Base-by-base conservation (phyloP, 2,888 invertebrate genomes). In the Taphrorychus bicolor region DNA sequence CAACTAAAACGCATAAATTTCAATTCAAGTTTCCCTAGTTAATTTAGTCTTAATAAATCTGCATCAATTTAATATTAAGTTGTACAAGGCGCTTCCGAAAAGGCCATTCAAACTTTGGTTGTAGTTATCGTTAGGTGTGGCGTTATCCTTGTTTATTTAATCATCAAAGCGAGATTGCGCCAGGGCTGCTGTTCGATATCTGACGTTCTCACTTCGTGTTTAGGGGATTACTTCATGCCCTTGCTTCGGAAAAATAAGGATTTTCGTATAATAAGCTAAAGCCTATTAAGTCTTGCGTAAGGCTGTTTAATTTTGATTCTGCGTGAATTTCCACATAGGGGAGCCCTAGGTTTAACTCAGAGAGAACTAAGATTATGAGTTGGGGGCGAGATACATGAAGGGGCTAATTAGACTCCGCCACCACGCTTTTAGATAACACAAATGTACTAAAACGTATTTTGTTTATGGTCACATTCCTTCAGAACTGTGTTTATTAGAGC, bases 1-100 rank as follows among this genome's bases (percentile, higher is more conserved):
- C 19, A n/a, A 42, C 57, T 18, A 19, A 14, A 42, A 14, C 41
- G 42, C 42, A 57, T 57, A 57, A 57, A 57, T 57, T 57, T 19
- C 40, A 40, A 57, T 57, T 57, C 22, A 40, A 41, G 41, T 57
- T 57, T 57, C 17, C 57, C 57, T n/a, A 21, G 48, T 58, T 58
- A 45, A 58, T 58, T 58, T 58, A 16, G 58, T 58, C 22, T 48
- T 58, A 58, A 58, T 58, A 58, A 58, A 58, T 48, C 58, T 23
- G 51, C 19, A 21, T 51, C 18, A 51, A 51, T 56, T 56, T 56
- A 41, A 56, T 56, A 56, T 56, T 32, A 56, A 56, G 18, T 56
- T 56, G 18, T 41, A 41, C 17, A 56, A 32, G 41, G 41, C 41
- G 56, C 56, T 56, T 51, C 18, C n/a, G 40, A 56, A 56, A 40